Evolutionary conservation across 2,113 vertebrate species (phyloP).

Genomic region (Leptobrachium leishanense): DNA sequence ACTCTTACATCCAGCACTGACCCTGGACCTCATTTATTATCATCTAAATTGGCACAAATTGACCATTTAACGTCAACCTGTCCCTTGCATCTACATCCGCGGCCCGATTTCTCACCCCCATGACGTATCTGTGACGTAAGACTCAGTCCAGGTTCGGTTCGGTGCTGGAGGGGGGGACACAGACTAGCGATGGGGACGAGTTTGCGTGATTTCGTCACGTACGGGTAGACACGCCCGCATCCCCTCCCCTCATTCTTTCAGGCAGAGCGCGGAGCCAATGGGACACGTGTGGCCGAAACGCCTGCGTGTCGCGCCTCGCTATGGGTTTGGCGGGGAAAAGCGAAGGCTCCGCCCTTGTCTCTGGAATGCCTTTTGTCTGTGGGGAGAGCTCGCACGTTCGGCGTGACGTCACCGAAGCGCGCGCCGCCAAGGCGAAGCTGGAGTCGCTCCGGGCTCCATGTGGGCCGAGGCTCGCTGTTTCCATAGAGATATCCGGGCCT

Average conservation of each 20-base stretch:
- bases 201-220: conserved; percentile 39
- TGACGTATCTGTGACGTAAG: conserved; percentile 44
- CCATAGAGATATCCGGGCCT: not conserved
- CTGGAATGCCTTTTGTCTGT: conserved; percentile 21
- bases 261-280: not conserved
- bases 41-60: too few relatives aligned
- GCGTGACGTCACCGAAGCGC: not conserved
- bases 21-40: too few relatives aligned
- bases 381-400: not conserved
- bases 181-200: conserved; percentile 14
- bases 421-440: not conserved
- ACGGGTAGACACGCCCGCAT: conserved; percentile 24
- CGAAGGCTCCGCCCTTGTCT: not conserved
- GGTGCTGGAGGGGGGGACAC: conserved; percentile 31
- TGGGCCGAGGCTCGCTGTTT: not conserved
- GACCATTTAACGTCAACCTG: too few relatives aligned
- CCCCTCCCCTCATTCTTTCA: not conserved
- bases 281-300: conserved; percentile 5
- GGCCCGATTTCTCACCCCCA: conserved; percentile 38
- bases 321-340: conserved; percentile 23
- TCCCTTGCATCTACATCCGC: not conserved
- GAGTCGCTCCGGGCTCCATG: too few relatives aligned
- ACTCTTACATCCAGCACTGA: too few relatives aligned
- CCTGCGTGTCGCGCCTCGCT: conserved; percentile 11
- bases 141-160: conserved; percentile 47